Evolutionary conservation across 2,888 invertebrate species (phyloP), one percentile per base, ranked within the genome.

Genomic region (Calephelis perditalis): DNA sequence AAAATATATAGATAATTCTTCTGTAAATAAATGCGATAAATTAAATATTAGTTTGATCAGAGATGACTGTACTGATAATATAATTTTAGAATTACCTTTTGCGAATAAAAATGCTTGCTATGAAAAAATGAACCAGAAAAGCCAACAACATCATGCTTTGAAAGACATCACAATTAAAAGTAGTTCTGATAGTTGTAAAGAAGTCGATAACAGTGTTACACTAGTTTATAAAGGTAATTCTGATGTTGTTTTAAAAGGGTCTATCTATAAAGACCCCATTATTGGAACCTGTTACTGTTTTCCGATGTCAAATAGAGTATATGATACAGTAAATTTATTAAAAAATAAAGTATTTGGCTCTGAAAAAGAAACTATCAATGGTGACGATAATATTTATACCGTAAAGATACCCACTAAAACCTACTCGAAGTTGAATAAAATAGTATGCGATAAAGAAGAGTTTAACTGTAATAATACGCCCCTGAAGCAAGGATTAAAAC

Each of bases 221-320:
- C 67, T 73, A 57, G 56, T 76, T 40, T 73, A 71, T 61, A 71
- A 73, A 61, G 68, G 71, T 40, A 68, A 73, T 64, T 66, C 73
- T 43, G 69, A 71, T 58, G 64, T 78, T 15, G 62, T 77, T 64
- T 67, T 82, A 35, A 78, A 79, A 65, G 82, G 79, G 9, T 75
- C 79, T 43, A 76, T 79, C 57, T 78, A 75, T 64, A 72, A 79
- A 68, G 79, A 80, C 60, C 77, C 81, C 11, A 66, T 73, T 55
- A 70, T 74, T 11, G 79, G 77, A 12, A 77, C 76, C 11, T 79
- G 79, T 63, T 81, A 79, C 65, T 71, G 79, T 8, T 77, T 83
- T 67, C 78, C 82, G 4, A 65, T 79, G 40, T 64, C 69, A 57
- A 68, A 62, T 56, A 67, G 49, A 55, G 54, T 54, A 0, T 59